Conservation (phyloP, 2,888 invertebrate genomes). For the Rhamphomyia laevipes region DNA sequence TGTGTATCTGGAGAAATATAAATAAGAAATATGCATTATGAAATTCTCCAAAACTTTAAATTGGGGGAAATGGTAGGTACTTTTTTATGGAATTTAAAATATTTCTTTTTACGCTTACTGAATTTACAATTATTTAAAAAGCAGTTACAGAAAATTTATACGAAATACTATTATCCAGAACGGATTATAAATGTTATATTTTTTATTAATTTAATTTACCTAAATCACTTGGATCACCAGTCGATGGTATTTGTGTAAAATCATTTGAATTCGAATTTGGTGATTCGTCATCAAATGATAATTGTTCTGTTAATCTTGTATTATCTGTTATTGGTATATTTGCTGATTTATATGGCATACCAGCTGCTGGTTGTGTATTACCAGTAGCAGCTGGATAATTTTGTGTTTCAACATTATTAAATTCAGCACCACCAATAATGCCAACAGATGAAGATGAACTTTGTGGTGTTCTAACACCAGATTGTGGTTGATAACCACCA, state of each 20-base stretch:
- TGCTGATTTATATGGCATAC: slow-evolving; percentile 41
- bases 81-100: no score
- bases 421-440: slow-evolving; percentile 25
- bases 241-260: slow-evolving; percentile 36
- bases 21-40: no score
- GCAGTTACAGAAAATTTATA: no score
- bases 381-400: slow-evolving; percentile 35
- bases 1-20: no score
- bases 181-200: no score
- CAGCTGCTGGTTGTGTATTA: slow-evolving; percentile 38
- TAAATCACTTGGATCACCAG: slow-evolving; percentile 20
- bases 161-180: no score
- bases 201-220: slow-evolving; percentile 19
- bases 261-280: slow-evolving; percentile 17
- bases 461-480: slow-evolving; percentile 24
- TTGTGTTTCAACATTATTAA: slow-evolving; percentile 36
- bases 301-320: slow-evolving; percentile 9
- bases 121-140: no score
- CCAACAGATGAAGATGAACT: slow-evolving; percentile 26
- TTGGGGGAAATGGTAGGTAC: no score
- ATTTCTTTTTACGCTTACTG: no score
- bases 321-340: slow-evolving; percentile 22
- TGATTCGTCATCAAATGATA: slow-evolving; percentile 11
- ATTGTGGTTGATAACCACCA: slow-evolving; percentile 25
- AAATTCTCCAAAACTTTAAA: no score